phyloP scores from a whole-genome alignment of 2,113 vertebrate genomes.

The Cheilinus undulatus region DNA sequence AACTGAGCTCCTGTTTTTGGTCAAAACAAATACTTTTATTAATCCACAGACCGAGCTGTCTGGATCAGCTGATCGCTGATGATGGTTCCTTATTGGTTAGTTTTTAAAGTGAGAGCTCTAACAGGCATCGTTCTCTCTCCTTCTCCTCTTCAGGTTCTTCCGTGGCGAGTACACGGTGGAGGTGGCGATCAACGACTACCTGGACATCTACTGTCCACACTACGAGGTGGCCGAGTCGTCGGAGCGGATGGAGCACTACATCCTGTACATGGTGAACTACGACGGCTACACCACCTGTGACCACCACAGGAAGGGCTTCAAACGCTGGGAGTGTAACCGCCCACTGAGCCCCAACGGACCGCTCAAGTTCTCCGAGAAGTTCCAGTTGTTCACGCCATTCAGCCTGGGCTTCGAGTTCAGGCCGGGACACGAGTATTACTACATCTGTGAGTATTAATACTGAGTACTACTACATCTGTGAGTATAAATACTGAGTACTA shows the following conservation, averaged over 20 bases:
- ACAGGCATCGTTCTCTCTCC: not conserved
- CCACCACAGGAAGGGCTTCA: conserved; percentile 92
- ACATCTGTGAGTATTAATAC: conserved; percentile 90
- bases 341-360: conserved; percentile 90
- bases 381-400: conserved; percentile 98
- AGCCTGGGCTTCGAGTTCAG: conserved; percentile 97
- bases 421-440: conserved; percentile 94
- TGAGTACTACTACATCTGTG: conserved; percentile 4
- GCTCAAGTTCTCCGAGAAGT: conserved; percentile 97
- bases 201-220: conserved; percentile 98
- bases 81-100: too few species aligned
- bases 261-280: conserved; percentile 96
- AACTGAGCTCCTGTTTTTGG: too few species aligned
- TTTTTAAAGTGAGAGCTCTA: too few species aligned
- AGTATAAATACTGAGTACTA: not conserved
- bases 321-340: conserved; percentile 97
- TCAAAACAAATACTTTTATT: too few species aligned
- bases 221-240: conserved; percentile 86
- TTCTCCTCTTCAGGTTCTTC: conserved; percentile 85
- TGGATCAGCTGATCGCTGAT: too few species aligned
- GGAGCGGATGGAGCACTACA: conserved; percentile 90
- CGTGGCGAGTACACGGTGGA: conserved; percentile 93
- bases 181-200: conserved; percentile 97
- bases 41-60: too few species aligned
- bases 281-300: conserved; percentile 92